Evolutionary conservation across 2,113 vertebrate species (phyloP).

Genomic region (Sorex fumeus): DNA sequence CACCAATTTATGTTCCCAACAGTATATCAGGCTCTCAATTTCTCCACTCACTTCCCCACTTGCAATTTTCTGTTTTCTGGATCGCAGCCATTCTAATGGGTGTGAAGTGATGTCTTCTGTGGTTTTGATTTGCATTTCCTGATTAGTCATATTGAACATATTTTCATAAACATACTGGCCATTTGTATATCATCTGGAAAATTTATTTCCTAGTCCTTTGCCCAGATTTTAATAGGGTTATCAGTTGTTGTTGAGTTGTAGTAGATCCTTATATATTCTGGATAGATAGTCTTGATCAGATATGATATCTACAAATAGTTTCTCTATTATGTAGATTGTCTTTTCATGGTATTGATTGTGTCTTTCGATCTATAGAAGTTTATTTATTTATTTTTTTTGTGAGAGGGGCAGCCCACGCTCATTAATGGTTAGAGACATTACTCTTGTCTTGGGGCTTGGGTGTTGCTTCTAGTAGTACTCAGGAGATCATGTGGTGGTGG

Average conservation of each 20-base stretch:
- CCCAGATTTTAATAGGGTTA: not conserved
- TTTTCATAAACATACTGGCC: not conserved
- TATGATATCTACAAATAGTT: not conserved
- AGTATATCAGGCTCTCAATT: not conserved
- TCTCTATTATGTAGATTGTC: not conserved
- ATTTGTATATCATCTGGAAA: not conserved
- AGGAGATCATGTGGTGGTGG: too few relatives aligned
- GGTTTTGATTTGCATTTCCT: not conserved
- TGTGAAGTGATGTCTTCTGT: not conserved
- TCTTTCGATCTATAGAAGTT: too few relatives aligned
- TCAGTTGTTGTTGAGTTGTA: not conserved
- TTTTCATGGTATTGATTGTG: not conserved
- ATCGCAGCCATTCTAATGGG: not conserved
- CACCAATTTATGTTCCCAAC: not conserved
- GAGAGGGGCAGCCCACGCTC: too few relatives aligned
- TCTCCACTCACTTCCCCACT: not conserved
- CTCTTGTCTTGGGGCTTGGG: too few relatives aligned
- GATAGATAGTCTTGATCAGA: not conserved
- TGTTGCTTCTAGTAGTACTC: too few relatives aligned
- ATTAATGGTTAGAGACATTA: too few relatives aligned
- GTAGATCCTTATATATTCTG: not conserved
- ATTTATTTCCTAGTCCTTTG: not conserved
- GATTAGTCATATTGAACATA: not conserved
- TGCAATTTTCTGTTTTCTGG: not conserved
- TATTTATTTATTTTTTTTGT: too few relatives aligned